phyloP scores from a whole-genome alignment of 1,140 invertebrate genomes.

The Lordiphosa collinella region DNA sequence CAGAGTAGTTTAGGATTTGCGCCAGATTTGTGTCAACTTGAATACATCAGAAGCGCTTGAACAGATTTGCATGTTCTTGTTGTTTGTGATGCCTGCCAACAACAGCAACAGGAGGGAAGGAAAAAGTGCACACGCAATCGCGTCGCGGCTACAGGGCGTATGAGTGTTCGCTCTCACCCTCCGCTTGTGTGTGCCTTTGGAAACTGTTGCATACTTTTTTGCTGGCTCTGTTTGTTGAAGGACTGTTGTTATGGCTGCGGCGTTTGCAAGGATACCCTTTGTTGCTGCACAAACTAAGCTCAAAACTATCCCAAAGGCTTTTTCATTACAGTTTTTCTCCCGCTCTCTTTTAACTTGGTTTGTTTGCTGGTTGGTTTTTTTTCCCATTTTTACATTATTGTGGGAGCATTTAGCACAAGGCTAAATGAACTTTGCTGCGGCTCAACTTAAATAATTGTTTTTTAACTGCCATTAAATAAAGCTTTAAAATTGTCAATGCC shows the following conservation, averaged over 20 bases:
- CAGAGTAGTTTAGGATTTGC: constrained; percentile 71
- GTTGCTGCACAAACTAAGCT: constrained; percentile 51
- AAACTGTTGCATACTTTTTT: constrained; percentile 69
- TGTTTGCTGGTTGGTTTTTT: constrained; percentile 16
- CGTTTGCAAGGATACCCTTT: constrained; percentile 41
- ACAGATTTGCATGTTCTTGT: constrained; percentile 63
- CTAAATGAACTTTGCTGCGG: constrained; percentile 17
- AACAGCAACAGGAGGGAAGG: constrained; percentile 12
- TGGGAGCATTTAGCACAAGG: constrained; percentile 66
- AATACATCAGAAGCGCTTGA: constrained; percentile 75
- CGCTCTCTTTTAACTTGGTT: constrained; percentile 4
- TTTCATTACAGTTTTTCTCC: constrained; percentile 64
- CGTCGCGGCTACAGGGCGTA: constrained; percentile 58
- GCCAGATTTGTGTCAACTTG: constrained; percentile 78
- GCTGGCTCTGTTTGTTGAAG: constrained; percentile 13
- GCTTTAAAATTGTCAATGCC: constrained; percentile 60
- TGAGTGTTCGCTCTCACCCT: constrained; percentile 32
- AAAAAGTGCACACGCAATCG: constrained; percentile 68
- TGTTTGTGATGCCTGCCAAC: constrained; percentile 47
- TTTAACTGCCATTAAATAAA: constrained; percentile 50
- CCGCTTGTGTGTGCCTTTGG: constrained; percentile 28
- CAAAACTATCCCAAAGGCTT: constrained; percentile 72
- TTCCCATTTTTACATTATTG: constrained; percentile 50
- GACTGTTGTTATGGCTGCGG: constrained; percentile 6
- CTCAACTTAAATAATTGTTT: constrained; percentile 47